phyloP scores from a whole-genome alignment of 2,113 vertebrate species.

The Phaetusa simplex region DNA sequence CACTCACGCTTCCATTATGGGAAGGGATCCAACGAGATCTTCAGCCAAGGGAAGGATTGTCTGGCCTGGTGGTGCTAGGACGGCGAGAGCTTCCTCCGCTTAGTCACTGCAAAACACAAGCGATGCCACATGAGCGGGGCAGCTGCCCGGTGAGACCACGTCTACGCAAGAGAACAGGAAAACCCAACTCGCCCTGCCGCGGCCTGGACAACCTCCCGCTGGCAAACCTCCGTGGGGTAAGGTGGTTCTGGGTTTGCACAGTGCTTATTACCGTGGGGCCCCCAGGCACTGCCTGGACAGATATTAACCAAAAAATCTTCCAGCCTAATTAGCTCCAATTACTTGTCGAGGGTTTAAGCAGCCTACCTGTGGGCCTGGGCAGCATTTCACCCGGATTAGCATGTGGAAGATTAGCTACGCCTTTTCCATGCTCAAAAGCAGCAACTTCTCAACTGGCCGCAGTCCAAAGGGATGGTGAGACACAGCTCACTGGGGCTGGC shows the following conservation, averaged over 20 bases:
- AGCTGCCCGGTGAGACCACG: background rate
- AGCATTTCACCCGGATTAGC: background rate
- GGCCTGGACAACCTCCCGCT: background rate
- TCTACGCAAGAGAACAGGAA: background rate
- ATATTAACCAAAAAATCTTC: background rate
- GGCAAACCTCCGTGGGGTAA: background rate
- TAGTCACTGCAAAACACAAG: conserved; percentile 69
- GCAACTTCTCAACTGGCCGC: background rate
- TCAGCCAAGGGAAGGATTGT: background rate
- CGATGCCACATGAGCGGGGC: background rate
- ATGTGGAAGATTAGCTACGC: background rate
- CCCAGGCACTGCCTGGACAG: background rate
- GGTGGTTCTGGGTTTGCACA: background rate
- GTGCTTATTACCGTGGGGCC: background rate
- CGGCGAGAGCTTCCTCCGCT: background rate
- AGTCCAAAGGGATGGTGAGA: background rate
- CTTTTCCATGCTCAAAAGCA: background rate
- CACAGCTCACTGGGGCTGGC: background rate
- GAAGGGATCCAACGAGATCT: conserved; percentile 11
- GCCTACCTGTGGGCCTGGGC: background rate
- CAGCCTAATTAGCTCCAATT: conserved; percentile 36
- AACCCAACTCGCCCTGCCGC: background rate
- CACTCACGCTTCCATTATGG: conserved; percentile 72
- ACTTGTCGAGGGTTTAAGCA: background rate
- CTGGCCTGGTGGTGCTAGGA: background rate